phyloP scores from a whole-genome alignment of 2,888 invertebrate species.

The Cyaniris semiargus region DNA sequence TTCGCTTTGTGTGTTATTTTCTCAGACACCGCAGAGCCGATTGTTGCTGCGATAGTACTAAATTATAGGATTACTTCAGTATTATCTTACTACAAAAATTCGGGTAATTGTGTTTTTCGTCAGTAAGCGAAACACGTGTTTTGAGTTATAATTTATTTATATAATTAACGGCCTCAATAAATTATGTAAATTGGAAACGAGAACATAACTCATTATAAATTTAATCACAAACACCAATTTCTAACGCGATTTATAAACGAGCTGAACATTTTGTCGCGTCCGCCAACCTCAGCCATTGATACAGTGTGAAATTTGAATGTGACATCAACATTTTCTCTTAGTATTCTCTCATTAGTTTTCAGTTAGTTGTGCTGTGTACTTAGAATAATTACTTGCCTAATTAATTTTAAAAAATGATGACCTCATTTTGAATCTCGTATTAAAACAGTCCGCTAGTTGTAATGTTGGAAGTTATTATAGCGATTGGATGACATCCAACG shows the following conservation, averaged over 20 bases:
- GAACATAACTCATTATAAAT: conserved; percentile 17
- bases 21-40: conserved; percentile 5
- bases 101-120: not conserved
- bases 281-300: conserved; percentile 31
- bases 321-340: conserved; percentile 61
- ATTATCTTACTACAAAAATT: not conserved
- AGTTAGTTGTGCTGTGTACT: conserved; percentile 79
- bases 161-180: not conserved
- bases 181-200: conserved; percentile 13
- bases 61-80: conserved; percentile 13
- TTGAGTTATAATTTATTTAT: conserved; percentile 4
- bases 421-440: conserved; percentile 70
- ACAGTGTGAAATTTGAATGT: conserved; percentile 54
- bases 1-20: conserved; percentile 8
- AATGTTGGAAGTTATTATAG: conserved; percentile 55
- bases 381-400: conserved; percentile 62
- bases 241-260: conserved; percentile 10
- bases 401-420: conserved; percentile 53
- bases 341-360: conserved; percentile 69
- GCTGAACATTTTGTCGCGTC: not conserved
- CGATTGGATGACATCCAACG: conserved; percentile 53
- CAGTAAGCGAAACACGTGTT: conserved; percentile 6
- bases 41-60: not conserved
- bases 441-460: conserved; percentile 74
- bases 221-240: conserved; percentile 23